phyloP scores from a whole-genome alignment of 2,888 invertebrate species.

The Drosophila percnosoma region DNA sequence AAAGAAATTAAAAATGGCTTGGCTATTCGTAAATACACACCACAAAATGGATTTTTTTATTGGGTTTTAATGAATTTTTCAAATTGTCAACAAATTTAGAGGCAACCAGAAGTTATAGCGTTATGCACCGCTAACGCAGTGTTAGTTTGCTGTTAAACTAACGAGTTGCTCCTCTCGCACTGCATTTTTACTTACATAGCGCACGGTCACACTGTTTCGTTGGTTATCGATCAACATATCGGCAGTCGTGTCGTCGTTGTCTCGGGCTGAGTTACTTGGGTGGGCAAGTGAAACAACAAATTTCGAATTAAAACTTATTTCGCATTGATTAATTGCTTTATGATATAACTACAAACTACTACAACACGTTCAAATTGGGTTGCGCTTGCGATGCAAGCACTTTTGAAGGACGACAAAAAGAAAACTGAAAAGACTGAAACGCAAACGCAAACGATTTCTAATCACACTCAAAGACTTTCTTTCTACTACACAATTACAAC shows the following conservation, averaged over 20 bases:
- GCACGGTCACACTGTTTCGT: conserved; percentile 27
- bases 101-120: neutral
- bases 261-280: conserved; percentile 66
- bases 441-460: conserved; percentile 60
- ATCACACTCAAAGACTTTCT: conserved; percentile 74
- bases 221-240: conserved; percentile 15
- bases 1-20: conserved; percentile 76
- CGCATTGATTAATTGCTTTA: conserved; percentile 67
- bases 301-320: conserved; percentile 68
- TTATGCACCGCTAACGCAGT: conserved; percentile 7
- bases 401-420: conserved; percentile 49
- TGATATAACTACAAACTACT: conserved; percentile 54
- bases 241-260: conserved; percentile 74
- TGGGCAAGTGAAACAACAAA: conserved; percentile 51
- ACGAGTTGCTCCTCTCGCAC: neutral
- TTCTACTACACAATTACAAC: conserved; percentile 7
- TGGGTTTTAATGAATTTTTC: conserved; percentile 8
- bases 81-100: neutral
- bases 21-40: conserved; percentile 73
- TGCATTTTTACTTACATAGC: neutral
- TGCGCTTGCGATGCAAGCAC: conserved; percentile 57
- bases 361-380: conserved; percentile 47
- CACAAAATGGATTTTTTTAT: conserved; percentile 18
- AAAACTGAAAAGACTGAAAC: conserved; percentile 72
- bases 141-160: conserved; percentile 21